Base-by-base conservation (phyloP, 2,797 vertebrate genomes). In the Alosa sapidissima region DNA sequence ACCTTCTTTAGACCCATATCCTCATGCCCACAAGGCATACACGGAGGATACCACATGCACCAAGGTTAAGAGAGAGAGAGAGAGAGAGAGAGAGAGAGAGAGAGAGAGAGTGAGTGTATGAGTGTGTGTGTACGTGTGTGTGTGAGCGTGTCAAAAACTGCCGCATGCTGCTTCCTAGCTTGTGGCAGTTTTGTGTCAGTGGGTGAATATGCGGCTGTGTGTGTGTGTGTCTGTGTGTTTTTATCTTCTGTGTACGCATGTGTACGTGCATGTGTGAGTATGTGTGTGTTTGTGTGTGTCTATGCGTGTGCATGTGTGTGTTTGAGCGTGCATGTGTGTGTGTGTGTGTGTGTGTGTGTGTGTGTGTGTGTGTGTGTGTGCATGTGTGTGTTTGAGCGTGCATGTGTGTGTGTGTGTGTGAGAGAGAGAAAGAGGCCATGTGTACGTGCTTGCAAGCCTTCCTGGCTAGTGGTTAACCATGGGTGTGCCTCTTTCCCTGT, bases 391-490 rank as follows among this genome's bases (percentile, higher is more conserved):
- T 10, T 24, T 28, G 28, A 14, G 6, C n/a, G n/a, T 24, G 52
- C 14, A n/a, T 33, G 33, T 6, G 33, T 16, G 68, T 5, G 36
- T 41, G 33, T 75, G 11, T 52, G 51, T 52, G 51, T 52, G 28
- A 5, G 13, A 72, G 2, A 72, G 33, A 10, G 62, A 68, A 21
- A 65, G 24, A 72, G 65, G 65, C 65, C 28, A 72, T 33, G 65
- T 72, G 33, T 72, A 36, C 11, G 65, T 72, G 33, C 36, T 72
- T 72, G 65, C 36, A 36, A 65, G 60, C 60, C 28, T 72, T 72
- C 13, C 65, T 72, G 65, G 65, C 28, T 72, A 36, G 68, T 75
- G 68, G 68, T 75, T 75, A 45, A 75, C 68, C 68, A 75, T 75
- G 68, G 68, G 68, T 75, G 68, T 75, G 68, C 68, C 68, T 75